Base-by-base conservation (phyloP, 2,888 invertebrate species). In the Drosophila neutralis region DNA sequence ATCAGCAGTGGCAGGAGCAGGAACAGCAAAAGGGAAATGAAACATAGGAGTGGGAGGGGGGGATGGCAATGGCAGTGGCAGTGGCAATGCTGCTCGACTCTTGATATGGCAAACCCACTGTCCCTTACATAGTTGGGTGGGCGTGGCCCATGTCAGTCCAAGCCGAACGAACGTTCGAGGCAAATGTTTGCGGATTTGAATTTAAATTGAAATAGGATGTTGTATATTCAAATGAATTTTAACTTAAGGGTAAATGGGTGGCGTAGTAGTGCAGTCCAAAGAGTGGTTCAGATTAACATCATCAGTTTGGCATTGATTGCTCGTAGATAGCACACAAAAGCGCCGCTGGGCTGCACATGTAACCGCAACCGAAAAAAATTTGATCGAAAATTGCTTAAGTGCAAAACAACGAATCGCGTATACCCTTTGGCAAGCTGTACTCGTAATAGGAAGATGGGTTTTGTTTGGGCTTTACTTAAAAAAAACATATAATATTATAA, bases 201-300 rank as follows among this genome's bases (percentile, higher is more conserved):
- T 91, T 91, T 91, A 91, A 91, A 91, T 91, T 91, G 91, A 91
- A 91, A 91, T 91, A 87, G 91, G 89, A 90, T 91, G 91, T 89
- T 90, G 88, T 86, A 87, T 90, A 90, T 90, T 90, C 90, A 91
- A 91, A 91, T 91, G 91, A 91, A 90, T 91, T 91, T 91, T 87
- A 89, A 91, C 89, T 91, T 83, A 85, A 91, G 91, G 91, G 89
- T 87, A 91, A 90, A 82, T 77, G 69, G 76, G 51, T 57, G 69
- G 51, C 29, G 52, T 24, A 35, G 27, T 72, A 75, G 54, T 58
- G 62, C 58, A 64, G 68, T 65, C 67, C 54, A 73, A 66, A 67
- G 72, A 72, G 81, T 63, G 66, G 71, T 58, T 77, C 78, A 88
- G 91, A 91, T 91, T 88, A 91, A 90, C 91, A 91, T 91, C 87